Conservation (phyloP, 2,113 vertebrate genomes). For the Pogona vitticeps region DNA sequence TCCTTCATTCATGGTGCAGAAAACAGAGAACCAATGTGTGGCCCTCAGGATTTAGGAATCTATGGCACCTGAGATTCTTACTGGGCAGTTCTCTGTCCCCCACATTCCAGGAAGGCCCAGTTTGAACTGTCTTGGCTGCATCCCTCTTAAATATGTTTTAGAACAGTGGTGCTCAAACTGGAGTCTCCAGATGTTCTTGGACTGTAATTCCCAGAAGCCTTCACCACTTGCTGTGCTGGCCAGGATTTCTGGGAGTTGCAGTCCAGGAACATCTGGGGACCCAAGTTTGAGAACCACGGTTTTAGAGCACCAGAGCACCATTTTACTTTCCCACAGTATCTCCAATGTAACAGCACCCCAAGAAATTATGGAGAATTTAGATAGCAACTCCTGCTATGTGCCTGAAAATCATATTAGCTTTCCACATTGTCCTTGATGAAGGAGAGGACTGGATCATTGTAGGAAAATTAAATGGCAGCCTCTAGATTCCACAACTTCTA, state of each 20-base stretch:
- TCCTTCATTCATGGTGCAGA: not conserved
- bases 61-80: not conserved
- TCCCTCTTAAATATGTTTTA: not conserved
- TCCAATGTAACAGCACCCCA: not conserved
- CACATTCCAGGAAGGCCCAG: not conserved
- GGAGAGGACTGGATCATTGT: not conserved
- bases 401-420: not conserved
- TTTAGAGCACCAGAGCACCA: not conserved
- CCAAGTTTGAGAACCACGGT: too few species aligned
- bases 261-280: too few species aligned
- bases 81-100: not conserved
- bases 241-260: too few species aligned
- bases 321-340: not conserved
- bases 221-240: too few species aligned
- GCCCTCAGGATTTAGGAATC: not conserved
- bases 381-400: too few species aligned
- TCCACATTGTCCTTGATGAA: not conserved
- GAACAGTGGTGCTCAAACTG: too few species aligned
- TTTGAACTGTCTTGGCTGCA: not conserved
- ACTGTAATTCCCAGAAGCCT: too few species aligned
- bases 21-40: not conserved
- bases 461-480: not conserved
- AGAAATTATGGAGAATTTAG: too few species aligned
- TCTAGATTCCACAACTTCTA: not conserved
- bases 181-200: too few species aligned